Percentiles rank a stretch among this genome's conserved stretches.
Conservation (phyloP, 2,113 vertebrate species). For the Cyrtonyx montezumae region DNA sequence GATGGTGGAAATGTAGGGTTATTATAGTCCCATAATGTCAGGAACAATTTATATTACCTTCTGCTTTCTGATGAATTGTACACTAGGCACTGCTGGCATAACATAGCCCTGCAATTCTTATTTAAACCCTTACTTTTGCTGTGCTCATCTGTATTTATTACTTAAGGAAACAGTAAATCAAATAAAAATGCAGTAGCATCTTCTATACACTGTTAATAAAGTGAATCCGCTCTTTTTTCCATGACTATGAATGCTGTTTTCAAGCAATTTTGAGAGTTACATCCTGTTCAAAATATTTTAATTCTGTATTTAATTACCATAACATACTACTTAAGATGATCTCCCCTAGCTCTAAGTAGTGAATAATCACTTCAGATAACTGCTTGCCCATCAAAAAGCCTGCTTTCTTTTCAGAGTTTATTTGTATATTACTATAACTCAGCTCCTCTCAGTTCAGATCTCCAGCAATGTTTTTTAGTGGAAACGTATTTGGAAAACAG, state of each 20-base stretch:
- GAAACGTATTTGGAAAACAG: not conserved
- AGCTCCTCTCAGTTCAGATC: not conserved
- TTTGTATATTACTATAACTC: not conserved
- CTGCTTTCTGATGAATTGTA: constrained; percentile 52
- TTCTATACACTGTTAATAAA: constrained; percentile 12
- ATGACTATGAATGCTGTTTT: not conserved
- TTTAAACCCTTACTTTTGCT: constrained; percentile 47
- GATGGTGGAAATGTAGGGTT: constrained; percentile 26
- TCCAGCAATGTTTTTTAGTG: not conserved
- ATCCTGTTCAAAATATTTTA: constrained; percentile 11
- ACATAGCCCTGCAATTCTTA: constrained; percentile 38
- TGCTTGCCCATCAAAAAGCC: not conserved
- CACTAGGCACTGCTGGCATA: constrained; percentile 25
- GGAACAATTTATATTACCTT: constrained; percentile 56
- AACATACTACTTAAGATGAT: not conserved
- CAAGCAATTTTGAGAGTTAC: not conserved
- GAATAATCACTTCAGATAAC: not conserved
- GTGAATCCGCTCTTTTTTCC: not conserved
- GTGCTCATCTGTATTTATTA: constrained; percentile 51
- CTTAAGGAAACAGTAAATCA: constrained; percentile 46
- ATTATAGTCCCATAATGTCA: constrained; percentile 43
- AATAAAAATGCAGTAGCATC: not conserved
- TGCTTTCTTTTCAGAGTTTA: not conserved
- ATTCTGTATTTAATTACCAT: not conserved
- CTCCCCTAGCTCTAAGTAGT: not conserved